A percentile compares a stretch with the other conserved stretches of the same genome.
Evolutionary conservation across 2,113 vertebrate genomes (phyloP).

Genomic region (Gnathonemus longibarbis): DNA sequence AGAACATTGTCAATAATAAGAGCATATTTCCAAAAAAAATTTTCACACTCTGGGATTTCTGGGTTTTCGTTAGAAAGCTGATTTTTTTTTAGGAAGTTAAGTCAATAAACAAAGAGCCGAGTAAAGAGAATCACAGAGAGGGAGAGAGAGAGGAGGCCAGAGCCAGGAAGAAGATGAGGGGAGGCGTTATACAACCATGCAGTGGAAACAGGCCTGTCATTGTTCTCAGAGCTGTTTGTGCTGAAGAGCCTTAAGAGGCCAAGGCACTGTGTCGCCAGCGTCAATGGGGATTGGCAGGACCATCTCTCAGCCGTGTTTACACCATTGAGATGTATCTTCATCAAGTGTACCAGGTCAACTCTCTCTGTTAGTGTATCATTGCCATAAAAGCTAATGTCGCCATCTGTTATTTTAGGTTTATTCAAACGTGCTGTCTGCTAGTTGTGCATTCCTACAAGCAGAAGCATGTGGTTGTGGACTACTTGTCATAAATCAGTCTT

Average conservation of each 20-base stretch:
- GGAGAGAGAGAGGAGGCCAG: neutral
- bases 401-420: neutral
- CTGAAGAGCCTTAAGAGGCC: neutral
- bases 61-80: neutral
- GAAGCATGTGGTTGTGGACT: neutral
- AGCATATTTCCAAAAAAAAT: neutral
- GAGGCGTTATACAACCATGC: conserved; percentile 13
- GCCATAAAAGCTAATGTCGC: neutral
- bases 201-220: conserved; percentile 29
- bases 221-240: conserved; percentile 27
- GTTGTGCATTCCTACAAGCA: neutral
- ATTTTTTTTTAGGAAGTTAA: neutral
- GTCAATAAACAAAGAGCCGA: neutral
- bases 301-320: neutral
- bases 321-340: conserved; percentile 1
- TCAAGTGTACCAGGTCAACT: neutral
- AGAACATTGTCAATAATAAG: neutral
- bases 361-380: neutral
- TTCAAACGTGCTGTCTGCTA: neutral
- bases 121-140: neutral
- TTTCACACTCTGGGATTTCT: neutral
- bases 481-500: neutral
- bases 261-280: neutral
- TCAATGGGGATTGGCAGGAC: conserved; percentile 7
- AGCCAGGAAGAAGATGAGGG: neutral